Evolutionary conservation across 2,113 vertebrate genomes (phyloP).

Genomic region (Hydrolagus affinis): DNA sequence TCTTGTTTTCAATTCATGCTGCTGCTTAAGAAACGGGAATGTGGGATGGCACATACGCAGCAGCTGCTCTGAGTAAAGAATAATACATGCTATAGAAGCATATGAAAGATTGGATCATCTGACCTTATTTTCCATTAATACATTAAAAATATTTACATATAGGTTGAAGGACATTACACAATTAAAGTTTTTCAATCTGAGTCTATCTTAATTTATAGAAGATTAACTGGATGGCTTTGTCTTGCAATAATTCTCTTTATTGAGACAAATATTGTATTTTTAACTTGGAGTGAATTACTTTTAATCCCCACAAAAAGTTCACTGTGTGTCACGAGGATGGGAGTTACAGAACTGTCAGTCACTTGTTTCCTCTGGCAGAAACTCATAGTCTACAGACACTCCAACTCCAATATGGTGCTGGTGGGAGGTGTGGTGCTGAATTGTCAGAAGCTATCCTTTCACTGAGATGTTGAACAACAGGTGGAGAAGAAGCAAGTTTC

Average conservation of each 20-base stretch:
- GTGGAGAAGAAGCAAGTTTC: too few species aligned
- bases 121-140: not conserved
- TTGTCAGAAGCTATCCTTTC: too few species aligned
- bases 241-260: not conserved
- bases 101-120: not conserved
- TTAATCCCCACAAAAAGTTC: too few species aligned
- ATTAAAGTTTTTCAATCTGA: not conserved
- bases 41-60: not conserved
- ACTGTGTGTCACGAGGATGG: too few species aligned
- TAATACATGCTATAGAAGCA: not conserved
- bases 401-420: too few species aligned
- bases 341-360: too few species aligned
- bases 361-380: too few species aligned
- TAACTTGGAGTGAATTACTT: too few species aligned
- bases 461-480: too few species aligned
- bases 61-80: conserved; percentile 7
- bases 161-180: not conserved
- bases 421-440: too few species aligned
- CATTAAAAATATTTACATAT: not conserved
- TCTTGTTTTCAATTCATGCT: conserved; percentile 25
- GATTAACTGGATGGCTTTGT: not conserved
- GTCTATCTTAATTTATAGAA: not conserved
- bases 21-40: conserved; percentile 25
- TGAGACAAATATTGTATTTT: too few species aligned
- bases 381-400: too few species aligned